Conservation (phyloP, 1,140 invertebrate genomes). For the Eriocheir sinensis region DNA sequence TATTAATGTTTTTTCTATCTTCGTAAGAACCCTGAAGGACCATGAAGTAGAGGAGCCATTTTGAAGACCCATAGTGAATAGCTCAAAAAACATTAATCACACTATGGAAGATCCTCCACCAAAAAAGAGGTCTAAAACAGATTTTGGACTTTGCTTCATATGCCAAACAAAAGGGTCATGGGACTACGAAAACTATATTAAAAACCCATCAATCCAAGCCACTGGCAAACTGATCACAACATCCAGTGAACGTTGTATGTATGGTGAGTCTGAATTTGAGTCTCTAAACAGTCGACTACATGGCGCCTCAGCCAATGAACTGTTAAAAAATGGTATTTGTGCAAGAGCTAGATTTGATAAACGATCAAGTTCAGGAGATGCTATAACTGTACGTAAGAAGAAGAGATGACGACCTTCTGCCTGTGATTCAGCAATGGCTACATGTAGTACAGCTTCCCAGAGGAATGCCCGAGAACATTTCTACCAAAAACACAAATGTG, state of each 20-base stretch:
- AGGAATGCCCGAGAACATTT: too few relatives aligned
- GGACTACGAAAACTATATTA: constrained; percentile 32
- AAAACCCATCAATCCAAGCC: constrained; percentile 41
- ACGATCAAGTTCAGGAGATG: constrained; percentile 39
- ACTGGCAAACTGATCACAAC: constrained; percentile 40
- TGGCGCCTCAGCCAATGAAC: constrained; percentile 36
- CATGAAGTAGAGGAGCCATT: background rate
- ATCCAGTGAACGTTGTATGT: too few relatives aligned
- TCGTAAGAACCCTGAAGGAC: background rate
- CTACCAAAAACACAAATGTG: constrained; percentile 46
- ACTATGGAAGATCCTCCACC: constrained; percentile 28
- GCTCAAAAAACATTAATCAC: constrained; percentile 2
- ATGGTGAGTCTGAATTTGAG: constrained; percentile 31
- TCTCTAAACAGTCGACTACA: constrained; percentile 33
- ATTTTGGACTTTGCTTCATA: constrained; percentile 28
- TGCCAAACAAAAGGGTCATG: constrained; percentile 9
- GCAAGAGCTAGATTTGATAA: constrained; percentile 36
- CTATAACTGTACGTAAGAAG: background rate
- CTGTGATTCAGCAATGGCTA: constrained; percentile 28
- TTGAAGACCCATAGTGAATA: background rate
- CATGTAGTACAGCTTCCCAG: constrained; percentile 28
- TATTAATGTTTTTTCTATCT: background rate
- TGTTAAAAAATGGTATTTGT: background rate
- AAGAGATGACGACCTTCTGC: constrained; percentile 37
- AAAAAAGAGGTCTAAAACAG: constrained; percentile 31